Conservation (phyloP, 2,113 vertebrate genomes). For the Coptodon bakossiorum region DNA sequence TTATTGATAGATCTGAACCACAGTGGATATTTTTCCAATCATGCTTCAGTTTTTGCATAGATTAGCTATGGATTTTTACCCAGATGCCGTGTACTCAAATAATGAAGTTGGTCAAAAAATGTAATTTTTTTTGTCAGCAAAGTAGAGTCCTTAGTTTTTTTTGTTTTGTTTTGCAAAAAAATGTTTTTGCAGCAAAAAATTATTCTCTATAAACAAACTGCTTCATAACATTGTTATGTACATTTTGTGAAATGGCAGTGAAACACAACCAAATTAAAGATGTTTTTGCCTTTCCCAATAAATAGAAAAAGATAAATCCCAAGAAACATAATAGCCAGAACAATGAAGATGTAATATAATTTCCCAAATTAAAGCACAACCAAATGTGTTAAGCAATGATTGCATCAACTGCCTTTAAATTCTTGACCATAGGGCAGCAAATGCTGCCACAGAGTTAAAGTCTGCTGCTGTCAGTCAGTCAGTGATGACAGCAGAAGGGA, state of each 20-base stretch:
- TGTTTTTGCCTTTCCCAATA: neutral
- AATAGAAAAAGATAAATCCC: neutral
- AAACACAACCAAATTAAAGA: neutral
- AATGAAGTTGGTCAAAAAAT: neutral
- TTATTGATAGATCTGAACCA: neutral
- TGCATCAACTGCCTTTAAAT: neutral
- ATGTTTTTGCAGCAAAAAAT: neutral
- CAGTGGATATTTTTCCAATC: neutral
- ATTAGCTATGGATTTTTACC: neutral
- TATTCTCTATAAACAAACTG: neutral
- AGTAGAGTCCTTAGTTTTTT: neutral
- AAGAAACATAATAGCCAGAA: neutral
- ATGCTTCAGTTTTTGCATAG: neutral
- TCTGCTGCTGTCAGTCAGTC: neutral
- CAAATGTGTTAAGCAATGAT: neutral
- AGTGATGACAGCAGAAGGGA: neutral
- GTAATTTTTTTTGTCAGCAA: fast-evolving
- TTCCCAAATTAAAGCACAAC: neutral
- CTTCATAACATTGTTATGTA: neutral
- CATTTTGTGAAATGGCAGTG: neutral
- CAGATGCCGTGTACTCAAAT: neutral
- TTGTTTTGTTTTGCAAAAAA: neutral
- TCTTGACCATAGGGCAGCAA: neutral
- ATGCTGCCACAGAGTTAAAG: neutral
- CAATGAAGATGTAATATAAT: neutral